Base-by-base conservation (phyloP, 2,888 invertebrate species). In the Acanthococcus lagerstroemiae region DNA sequence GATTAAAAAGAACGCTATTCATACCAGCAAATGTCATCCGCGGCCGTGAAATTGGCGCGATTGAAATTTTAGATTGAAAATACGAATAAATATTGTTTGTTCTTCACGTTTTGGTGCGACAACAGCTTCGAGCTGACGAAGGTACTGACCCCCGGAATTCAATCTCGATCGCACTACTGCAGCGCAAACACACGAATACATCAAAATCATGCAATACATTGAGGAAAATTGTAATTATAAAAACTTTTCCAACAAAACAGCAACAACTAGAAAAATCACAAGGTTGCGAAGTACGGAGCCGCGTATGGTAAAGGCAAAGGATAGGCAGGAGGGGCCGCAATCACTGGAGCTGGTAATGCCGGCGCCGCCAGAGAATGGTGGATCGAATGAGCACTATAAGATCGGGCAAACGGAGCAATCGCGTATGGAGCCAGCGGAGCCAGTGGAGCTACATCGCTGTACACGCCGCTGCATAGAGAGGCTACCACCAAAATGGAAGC, bases 351-450 rank as follows among this genome's bases (percentile, higher is more conserved):
- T 37, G 37, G 37, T 3, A n/a, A n/a, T 2, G 3, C 37, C n/a
- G 37, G 37, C 3, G n/a, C 2, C 12, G 37, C 37, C 1, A 37
- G 37, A 9, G 37, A 37, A 37, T 37, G 37, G n/a, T 37, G 37
- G n/a, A 37, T 37, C 3, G 37, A 15, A 37, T 37, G 37, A 37
- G 37, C 1, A 37, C 2, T 37, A 3, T 15, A 37, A 9, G 37
- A 37, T 15, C 37, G 37, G 12, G 37, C 37, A 3, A 37, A 37
- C 3, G 37, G 37, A 37, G 37, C 37, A 37, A 37, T 37, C 1
- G 37, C 37, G n/a, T 15, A n/a, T n/a, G 37, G 37, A 66, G 82
- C 81, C 60, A 84, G 83, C 15, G 75, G 75, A 26, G 76, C 74
- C 17, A 77, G 72, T 17, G 77, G 76, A 19, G 76, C 77, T 22